Percentiles rank a stretch among this genome's conserved stretches.
These are phyloP conservation scores for Ommatoiulus sabulosus DNA, from an alignment of 2,888 invertebrate species.

Conservation along the genomic window DNA sequence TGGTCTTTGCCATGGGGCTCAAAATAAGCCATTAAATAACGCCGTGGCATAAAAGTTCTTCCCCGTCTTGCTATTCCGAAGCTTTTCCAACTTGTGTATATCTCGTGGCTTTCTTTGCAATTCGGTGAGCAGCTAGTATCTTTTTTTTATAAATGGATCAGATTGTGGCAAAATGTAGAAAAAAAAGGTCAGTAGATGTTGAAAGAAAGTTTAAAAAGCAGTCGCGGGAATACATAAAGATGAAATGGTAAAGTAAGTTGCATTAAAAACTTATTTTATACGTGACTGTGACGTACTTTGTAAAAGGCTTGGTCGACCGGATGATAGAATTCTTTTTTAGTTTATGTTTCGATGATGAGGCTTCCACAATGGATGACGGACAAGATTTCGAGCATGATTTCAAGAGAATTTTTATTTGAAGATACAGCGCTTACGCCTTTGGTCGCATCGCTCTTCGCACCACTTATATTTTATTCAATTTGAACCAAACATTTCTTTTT, in stretches of 20 bases:
- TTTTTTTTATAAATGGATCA: conserved; percentile 30
- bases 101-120: conserved; percentile 35
- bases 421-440: neutral
- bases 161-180: conserved; percentile 37
- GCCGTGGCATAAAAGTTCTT: conserved; percentile 2
- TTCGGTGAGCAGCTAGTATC: conserved; percentile 4
- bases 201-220: conserved; percentile 29
- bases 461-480: neutral
- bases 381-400: neutral
- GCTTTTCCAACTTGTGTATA: conserved; percentile 32
- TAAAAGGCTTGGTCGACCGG: neutral
- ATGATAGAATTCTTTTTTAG: neutral
- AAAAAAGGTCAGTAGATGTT: neutral
- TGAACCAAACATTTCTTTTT: too few relatives aligned
- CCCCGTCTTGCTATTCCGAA: conserved; percentile 13
- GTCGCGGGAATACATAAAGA: conserved; percentile 2
- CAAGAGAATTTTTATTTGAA: neutral
- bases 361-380: neutral
- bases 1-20: conserved; percentile 46
- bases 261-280: neutral
- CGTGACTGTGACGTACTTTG: neutral
- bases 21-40: conserved; percentile 45
- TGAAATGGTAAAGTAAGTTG: conserved; percentile 10
- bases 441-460: too few relatives aligned
- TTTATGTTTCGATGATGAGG: neutral